phyloP scores from a whole-genome alignment of 1,140 invertebrate species.

The Ceratosolen fusciceps region DNA sequence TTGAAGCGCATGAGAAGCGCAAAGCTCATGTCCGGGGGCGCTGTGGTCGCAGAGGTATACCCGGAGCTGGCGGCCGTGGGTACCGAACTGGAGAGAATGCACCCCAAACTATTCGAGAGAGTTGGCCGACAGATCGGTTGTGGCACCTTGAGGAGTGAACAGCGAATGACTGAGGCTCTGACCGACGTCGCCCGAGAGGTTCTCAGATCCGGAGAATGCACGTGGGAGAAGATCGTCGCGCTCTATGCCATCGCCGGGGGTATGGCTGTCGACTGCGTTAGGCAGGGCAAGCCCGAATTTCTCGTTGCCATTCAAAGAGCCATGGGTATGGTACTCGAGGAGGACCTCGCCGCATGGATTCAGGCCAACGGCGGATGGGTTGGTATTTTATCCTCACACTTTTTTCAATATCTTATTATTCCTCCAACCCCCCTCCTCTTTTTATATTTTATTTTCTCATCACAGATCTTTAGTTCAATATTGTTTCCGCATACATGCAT shows the following conservation, averaged over 20 bases:
- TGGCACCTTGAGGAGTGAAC: slow-evolving; percentile 72
- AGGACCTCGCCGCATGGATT: slow-evolving; percentile 79
- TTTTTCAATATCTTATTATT: too few relatives aligned
- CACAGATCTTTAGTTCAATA: too few relatives aligned
- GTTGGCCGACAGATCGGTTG: slow-evolving; percentile 75
- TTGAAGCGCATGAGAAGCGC: slow-evolving; percentile 77
- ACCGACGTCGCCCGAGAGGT: slow-evolving; percentile 75
- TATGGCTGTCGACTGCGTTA: slow-evolving; percentile 79
- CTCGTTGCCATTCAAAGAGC: slow-evolving; percentile 75
- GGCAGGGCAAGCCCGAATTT: slow-evolving; percentile 77
- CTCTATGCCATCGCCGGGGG: slow-evolving; percentile 79
- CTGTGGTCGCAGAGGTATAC: slow-evolving; percentile 74
- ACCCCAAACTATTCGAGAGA: slow-evolving; percentile 76
- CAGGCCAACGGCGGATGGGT: slow-evolving; percentile 82
- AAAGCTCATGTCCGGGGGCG: slow-evolving; percentile 70
- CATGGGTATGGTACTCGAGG: slow-evolving; percentile 77
- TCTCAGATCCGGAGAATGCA: slow-evolving; percentile 73
- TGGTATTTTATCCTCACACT: too few relatives aligned
- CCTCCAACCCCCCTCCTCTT: neutral
- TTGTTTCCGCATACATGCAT: too few relatives aligned
- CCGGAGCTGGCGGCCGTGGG: slow-evolving; percentile 61
- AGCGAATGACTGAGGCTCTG: slow-evolving; percentile 73
- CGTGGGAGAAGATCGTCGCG: slow-evolving; percentile 80
- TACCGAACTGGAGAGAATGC: slow-evolving; percentile 73
- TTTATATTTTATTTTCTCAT: too few relatives aligned